These are phyloP conservation scores for Enteromius viviparus DNA, from an alignment of 2,797 vertebrate species.

Conservation along the genomic window DNA sequence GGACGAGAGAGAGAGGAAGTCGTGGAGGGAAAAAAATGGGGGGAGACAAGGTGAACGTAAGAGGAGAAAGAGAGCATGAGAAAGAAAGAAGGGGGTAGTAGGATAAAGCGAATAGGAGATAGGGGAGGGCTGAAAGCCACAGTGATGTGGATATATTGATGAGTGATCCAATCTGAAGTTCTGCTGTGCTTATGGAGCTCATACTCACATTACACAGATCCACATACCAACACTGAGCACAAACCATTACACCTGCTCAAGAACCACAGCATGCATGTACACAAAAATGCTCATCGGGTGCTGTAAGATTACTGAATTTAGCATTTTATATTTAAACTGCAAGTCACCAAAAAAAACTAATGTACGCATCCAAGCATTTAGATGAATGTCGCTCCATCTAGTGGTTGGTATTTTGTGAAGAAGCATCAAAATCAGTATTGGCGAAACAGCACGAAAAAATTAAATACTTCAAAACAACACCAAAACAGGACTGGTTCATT, in stretches of 20 bases:
- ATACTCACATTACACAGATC: constrained; percentile 38
- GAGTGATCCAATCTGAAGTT: constrained; percentile 46
- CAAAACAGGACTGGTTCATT: neutral
- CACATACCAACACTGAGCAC: constrained; percentile 40
- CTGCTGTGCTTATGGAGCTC: constrained; percentile 30
- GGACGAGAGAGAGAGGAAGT: constrained; percentile 45
- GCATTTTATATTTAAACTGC: neutral
- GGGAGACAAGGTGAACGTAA: constrained; percentile 23
- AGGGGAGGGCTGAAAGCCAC: neutral
- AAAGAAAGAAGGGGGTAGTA: neutral
- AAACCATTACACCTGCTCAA: constrained; percentile 16
- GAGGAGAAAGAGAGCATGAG: constrained; percentile 33
- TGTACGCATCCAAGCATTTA: neutral
- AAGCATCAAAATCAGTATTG: neutral
- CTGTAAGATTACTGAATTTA: neutral
- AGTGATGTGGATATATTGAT: constrained; percentile 44
- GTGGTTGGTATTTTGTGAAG: neutral
- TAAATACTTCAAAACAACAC: neutral
- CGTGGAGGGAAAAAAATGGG: constrained; percentile 52
- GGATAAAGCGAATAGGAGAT: constrained; percentile 3
- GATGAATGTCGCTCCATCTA: neutral
- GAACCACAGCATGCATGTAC: neutral
- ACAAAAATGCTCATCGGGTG: neutral
- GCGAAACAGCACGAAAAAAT: neutral
- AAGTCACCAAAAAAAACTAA: neutral